Base-by-base conservation (phyloP, 2,113 vertebrate genomes). In the Anguilla japonica region DNA sequence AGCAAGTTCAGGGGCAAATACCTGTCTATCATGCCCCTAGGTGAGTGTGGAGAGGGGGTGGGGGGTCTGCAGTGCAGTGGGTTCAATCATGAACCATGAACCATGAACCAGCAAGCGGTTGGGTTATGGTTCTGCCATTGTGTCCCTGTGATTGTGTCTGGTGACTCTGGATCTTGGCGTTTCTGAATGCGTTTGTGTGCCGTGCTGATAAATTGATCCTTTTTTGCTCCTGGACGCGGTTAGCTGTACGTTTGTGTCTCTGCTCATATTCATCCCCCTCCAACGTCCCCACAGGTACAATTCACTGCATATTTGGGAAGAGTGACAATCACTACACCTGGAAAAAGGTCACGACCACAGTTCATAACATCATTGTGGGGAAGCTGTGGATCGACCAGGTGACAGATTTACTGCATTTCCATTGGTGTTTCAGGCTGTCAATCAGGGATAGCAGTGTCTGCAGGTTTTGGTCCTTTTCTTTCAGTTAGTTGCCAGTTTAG, bases 1-100 rank as follows among this genome's bases (percentile, higher is more conserved):
- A 99, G 98, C 98, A 99, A 99, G 83, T 99, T 99, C 84, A 96
- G 98, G 84, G 98, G 98, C 26, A 99, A 99, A 97, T 99, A 99
- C 89, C 96, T 99, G 88, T 99, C 98, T 67, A 97, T 99, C 89
- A 99, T 99, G 97, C 98, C 98, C 16, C 94, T 99, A 13, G 98
- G 98, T 99, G 93, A 97, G 95, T 40, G 63, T 41, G 18, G 34
- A 40, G 22, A 7, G 29, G 78, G 5, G 5, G 83, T 88, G 78
- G 2, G 26, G 39, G 34, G 34, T 34, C 34, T 34, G 34, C 34
- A 34, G 34, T 34, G 34, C 34, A 34, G 34, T 34, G 34, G 34
- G 34, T 34, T 34, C 34, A 34, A 34, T 1, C 34, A 34, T 34
- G 34, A 34, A 34, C 34, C 34, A 34, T 34, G 34, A 34, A 34